phyloP scores from a whole-genome alignment of 2,797 vertebrate species.

The Diceros bicornis region DNA sequence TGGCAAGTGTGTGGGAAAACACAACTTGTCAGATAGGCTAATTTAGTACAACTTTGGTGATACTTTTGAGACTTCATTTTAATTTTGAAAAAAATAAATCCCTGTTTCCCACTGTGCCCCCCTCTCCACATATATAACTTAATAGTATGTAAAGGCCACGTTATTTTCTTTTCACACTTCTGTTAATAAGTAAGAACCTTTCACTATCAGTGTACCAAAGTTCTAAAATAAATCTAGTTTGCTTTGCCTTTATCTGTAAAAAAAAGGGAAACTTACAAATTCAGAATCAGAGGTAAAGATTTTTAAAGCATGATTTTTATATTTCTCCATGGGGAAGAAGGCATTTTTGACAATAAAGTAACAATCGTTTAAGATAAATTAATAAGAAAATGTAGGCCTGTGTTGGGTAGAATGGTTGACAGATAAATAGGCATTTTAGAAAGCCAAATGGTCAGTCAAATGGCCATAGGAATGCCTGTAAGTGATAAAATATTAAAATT shows the following conservation, averaged over 20 bases:
- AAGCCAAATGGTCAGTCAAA: background rate
- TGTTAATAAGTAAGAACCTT: background rate
- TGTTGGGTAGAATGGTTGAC: background rate
- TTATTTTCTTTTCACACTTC: slow-evolving; percentile 14
- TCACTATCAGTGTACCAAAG: background rate
- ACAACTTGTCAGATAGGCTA: background rate
- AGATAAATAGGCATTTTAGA: background rate
- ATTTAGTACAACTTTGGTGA: background rate
- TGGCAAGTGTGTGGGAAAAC: background rate
- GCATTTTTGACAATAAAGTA: slow-evolving; percentile 7
- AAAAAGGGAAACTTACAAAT: background rate
- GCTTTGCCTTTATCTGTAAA: background rate
- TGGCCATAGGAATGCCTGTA: background rate
- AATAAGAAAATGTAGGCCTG: background rate
- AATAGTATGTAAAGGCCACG: background rate
- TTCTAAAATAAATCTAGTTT: background rate
- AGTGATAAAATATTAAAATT: background rate
- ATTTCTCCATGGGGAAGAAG: background rate
- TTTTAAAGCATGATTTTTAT: slow-evolving; percentile 28
- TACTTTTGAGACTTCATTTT: background rate
- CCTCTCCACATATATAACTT: background rate
- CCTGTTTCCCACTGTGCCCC: background rate
- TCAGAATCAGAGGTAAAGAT: slow-evolving; percentile 20
- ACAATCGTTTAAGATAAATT: background rate
- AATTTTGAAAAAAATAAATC: background rate